These are phyloP conservation scores for Archocentrus centrarchus DNA, from an alignment of 2,113 vertebrate genomes.

Conservation along the genomic window DNA sequence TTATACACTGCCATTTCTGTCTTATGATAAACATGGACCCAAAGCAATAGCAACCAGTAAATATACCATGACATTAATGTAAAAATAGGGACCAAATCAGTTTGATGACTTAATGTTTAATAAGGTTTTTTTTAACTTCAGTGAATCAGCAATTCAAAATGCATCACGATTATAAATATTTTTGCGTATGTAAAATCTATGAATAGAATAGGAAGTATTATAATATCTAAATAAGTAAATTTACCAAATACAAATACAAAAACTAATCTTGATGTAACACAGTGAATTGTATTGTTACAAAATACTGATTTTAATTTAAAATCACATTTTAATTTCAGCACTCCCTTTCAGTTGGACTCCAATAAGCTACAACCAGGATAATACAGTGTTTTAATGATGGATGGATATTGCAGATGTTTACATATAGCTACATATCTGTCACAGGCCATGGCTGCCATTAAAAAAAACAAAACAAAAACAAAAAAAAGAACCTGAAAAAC, in stretches of 20 bases:
- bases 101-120: no score
- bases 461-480: not conserved
- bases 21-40: no score
- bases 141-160: no score
- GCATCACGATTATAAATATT: not conserved
- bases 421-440: not conserved
- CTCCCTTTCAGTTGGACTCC: not conserved
- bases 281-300: rapidly evolving
- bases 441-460: not conserved
- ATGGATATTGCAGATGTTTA: rapidly evolving
- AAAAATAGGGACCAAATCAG: no score
- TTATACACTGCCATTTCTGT: no score
- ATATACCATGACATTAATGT: no score
- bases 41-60: no score
- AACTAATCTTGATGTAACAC: rapidly evolving
- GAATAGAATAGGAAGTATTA: rapidly evolving
- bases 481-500: not conserved
- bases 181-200: not conserved
- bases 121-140: no score
- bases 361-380: not conserved
- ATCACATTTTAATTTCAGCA: no score
- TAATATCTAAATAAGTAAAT: rapidly evolving
- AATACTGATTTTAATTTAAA: rapidly evolving
- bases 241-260: not conserved
- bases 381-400: rapidly evolving